Base-by-base conservation (phyloP, 2,797 vertebrate species). In the Tragopan temminckii region DNA sequence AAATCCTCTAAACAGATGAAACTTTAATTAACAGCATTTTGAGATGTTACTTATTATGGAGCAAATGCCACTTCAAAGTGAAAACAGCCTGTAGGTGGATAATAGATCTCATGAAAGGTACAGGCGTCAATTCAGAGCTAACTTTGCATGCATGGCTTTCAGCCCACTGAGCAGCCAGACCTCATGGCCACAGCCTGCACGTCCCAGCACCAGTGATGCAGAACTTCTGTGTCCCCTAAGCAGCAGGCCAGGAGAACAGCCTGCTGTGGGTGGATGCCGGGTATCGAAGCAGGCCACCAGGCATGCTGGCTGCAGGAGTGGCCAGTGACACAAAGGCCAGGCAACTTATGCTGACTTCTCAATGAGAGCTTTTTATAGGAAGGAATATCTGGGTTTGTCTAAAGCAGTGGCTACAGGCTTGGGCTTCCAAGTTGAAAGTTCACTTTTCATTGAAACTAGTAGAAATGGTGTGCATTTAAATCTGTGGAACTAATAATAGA, bases 21-120 rank as follows among this genome's bases (percentile, higher is more conserved):
- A 94, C 88, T 96, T 96, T 96, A 97, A 96, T 97, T 96, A 97
- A 97, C 85, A 90, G 58, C 80, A 86, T 93, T 96, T 96, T 90
- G 87, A 96, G 66, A 95, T 25, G 1, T 89, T 79, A 81, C 71
- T 93, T 97, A 81, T 90, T 94, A 88, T 17, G 40, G 80, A 97
- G 69, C 86, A 92, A 97, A 95, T 57, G 88, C 84, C 89, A 84
- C 93, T 90, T 96, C 87, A 96, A 95, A 97, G 93, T 89, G 81
- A 95, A 91, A 97, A 96, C 91, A 94, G 95, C 95, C 94, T 92
- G 87, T 90, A 95, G 94, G 85, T 83, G 76, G 77, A 77, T 92
- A 93, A 89, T 42, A 75, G 79, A 86, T 90, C 88, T 93, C 89
- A 85, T 61, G 85, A 90, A 85, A 90, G 62, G 52, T 90, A 90